Evolutionary conservation across 2,113 vertebrate genomes (phyloP).

Genomic region (Melozone crissalis): DNA sequence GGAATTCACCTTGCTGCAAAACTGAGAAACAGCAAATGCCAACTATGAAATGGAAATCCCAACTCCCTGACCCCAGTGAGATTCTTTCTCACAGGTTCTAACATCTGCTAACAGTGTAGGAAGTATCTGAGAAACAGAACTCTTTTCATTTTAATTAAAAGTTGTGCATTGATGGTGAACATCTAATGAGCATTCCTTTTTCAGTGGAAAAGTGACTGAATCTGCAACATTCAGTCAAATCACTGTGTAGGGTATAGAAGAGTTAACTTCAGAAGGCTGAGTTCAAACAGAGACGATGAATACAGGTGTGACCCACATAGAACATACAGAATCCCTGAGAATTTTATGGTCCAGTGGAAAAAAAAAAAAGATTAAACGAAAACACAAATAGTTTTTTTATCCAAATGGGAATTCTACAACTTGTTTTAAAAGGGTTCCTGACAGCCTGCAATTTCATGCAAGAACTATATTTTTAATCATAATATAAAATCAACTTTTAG

Average conservation of each 20-base stretch:
- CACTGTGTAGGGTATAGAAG: neutral
- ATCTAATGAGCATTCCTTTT: neutral
- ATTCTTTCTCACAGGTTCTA: neutral
- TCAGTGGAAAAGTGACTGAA: neutral
- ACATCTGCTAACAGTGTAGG: neutral
- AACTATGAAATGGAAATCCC: constrained; percentile 16
- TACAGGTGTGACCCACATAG: neutral
- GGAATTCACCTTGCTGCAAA: neutral
- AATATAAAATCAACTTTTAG: neutral
- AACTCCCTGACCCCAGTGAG: neutral
- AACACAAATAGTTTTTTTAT: neutral
- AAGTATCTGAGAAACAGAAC: neutral
- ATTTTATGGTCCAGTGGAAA: neutral
- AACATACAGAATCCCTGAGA: neutral
- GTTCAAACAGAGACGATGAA: neutral
- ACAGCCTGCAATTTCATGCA: constrained; percentile 14
- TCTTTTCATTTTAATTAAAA: neutral
- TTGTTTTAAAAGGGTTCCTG: neutral
- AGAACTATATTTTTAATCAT: neutral
- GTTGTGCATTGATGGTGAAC: neutral
- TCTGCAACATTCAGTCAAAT: neutral
- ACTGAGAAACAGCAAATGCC: neutral
- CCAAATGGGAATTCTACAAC: neutral
- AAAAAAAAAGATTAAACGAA: neutral
- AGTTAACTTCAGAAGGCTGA: neutral